Conservation (phyloP, 2,888 invertebrate species). For the Entomobrya proxima region DNA sequence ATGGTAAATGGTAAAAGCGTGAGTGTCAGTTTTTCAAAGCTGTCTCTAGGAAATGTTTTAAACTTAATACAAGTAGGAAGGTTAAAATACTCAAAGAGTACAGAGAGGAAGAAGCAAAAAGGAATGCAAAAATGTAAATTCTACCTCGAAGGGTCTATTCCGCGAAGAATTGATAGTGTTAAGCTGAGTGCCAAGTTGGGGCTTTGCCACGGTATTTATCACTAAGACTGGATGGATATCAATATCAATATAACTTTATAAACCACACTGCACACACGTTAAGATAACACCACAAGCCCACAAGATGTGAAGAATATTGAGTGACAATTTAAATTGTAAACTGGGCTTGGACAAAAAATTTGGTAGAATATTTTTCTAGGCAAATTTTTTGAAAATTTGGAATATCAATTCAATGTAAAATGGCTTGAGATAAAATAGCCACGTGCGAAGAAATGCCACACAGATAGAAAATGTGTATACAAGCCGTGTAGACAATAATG, state of each 20-base stretch:
- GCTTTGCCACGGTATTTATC: constrained; percentile 72
- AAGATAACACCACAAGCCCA: neutral
- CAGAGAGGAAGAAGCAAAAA: neutral
- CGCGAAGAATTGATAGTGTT: neutral
- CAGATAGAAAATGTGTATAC: too few relatives aligned
- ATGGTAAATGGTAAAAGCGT: neutral
- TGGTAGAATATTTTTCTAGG: too few relatives aligned
- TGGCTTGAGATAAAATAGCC: too few relatives aligned
- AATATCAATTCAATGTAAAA: too few relatives aligned
- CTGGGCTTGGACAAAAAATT: too few relatives aligned
- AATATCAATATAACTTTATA: neutral
- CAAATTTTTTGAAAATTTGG: too few relatives aligned
- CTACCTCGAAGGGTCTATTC: too few relatives aligned
- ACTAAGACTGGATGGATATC: neutral
- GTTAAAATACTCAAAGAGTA: neutral
- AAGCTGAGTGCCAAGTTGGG: constrained; percentile 73
- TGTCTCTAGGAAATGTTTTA: neutral
- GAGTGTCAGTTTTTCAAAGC: neutral
- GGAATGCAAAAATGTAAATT: neutral
- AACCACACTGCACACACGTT: neutral
- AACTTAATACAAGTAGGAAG: constrained; percentile 37
- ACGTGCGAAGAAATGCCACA: too few relatives aligned
- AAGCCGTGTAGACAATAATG: constrained; percentile 17
- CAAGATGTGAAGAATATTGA: too few relatives aligned
- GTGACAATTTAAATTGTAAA: too few relatives aligned